Evolutionary conservation across 2,797 vertebrate genomes (phyloP).

Genomic region (Squalus acanthias): DNA sequence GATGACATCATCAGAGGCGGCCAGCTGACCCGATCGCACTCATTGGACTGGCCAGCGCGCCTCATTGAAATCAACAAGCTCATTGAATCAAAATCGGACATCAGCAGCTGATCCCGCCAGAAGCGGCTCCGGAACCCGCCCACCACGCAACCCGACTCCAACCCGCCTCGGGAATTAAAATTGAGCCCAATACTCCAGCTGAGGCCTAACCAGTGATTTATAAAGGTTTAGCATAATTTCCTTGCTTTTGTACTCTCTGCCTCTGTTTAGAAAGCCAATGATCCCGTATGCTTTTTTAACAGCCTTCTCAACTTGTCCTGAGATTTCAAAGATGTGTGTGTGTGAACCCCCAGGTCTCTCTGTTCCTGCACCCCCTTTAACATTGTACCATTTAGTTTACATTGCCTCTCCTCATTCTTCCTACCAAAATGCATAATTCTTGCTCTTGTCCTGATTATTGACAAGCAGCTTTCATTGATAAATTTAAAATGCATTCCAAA

Average conservation of each 20-base stretch:
- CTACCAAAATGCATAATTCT: background rate
- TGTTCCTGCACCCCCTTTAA: background rate
- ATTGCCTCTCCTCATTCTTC: background rate
- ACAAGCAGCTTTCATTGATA: background rate
- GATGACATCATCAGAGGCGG: too few relatives aligned
- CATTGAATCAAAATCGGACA: too few relatives aligned
- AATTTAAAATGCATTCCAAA: background rate
- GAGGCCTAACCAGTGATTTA: background rate
- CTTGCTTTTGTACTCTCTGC: background rate
- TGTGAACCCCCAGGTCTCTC: background rate
- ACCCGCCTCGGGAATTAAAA: too few relatives aligned
- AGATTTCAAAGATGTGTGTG: background rate
- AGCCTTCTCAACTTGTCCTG: background rate
- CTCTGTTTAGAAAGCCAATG: background rate
- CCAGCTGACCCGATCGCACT: too few relatives aligned
- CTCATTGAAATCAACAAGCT: too few relatives aligned
- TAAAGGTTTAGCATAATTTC: background rate
- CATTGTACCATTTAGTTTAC: background rate
- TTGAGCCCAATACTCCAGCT: background rate
- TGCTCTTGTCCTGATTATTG: background rate
- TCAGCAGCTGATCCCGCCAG: too few relatives aligned
- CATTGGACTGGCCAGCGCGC: too few relatives aligned
- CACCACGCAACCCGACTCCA: too few relatives aligned
- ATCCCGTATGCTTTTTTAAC: background rate
- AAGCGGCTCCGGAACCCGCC: too few relatives aligned